A percentile compares a stretch with the other conserved stretches of the same genome.
These are phyloP conservation scores for Mesoclemmys tuberculata DNA, from an alignment of 2,113 vertebrate genomes.

Conservation along the genomic window DNA sequence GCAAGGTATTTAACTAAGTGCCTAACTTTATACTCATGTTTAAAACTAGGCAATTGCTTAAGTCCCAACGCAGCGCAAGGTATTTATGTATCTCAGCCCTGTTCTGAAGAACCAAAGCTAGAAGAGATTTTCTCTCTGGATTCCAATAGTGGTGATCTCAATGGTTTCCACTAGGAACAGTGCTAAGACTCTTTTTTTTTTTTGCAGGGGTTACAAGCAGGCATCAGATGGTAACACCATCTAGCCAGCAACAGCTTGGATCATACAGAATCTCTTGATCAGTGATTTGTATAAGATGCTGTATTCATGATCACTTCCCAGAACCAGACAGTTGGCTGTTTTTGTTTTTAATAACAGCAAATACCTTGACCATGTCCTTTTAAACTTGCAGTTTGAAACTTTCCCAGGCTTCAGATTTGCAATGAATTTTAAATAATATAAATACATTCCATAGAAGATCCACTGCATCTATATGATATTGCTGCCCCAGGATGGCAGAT, in stretches of 20 bases:
- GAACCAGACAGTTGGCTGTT: neutral
- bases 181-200: accelerated
- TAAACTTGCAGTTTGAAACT: neutral
- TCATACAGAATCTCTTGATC: neutral
- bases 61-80: neutral
- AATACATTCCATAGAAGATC: neutral
- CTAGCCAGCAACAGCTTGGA: neutral
- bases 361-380: slow-evolving; percentile 21
- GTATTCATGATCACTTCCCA: accelerated
- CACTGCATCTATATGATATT: neutral
- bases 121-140: neutral
- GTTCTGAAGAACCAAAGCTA: neutral
- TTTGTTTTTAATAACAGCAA: slow-evolving; percentile 22
- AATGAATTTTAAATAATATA: neutral
- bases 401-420: neutral
- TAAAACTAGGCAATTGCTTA: neutral
- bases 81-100: neutral
- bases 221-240: neutral
- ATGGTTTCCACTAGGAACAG: neutral
- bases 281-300: neutral
- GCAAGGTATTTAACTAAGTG: neutral
- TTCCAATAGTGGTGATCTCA: neutral
- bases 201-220: neutral
- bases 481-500: neutral
- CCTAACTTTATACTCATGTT: neutral